A percentile compares a stretch with the other conserved stretches of the same genome.
phyloP scores from a whole-genome alignment of 2,888 invertebrate species.

The Drosophila birchii region DNA sequence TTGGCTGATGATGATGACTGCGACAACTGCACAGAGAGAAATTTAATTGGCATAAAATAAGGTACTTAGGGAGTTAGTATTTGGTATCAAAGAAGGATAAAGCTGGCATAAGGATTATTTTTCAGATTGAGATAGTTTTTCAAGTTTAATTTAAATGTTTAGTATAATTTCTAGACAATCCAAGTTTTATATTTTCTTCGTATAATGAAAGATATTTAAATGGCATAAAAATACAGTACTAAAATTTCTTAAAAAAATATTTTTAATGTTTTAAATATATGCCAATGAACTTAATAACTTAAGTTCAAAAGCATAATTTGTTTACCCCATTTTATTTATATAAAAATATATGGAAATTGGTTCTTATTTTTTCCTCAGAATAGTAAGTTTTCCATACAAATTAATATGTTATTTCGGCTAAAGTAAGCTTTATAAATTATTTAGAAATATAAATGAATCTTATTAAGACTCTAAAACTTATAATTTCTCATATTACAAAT shows the following conservation, averaged over 20 bases:
- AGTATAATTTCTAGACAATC: no score
- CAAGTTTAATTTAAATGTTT: no score
- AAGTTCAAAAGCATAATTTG: background rate
- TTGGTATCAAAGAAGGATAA: background rate
- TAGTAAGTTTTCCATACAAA: background rate
- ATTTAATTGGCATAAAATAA: background rate
- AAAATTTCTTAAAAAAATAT: no score
- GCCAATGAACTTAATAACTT: background rate
- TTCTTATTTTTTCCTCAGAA: background rate
- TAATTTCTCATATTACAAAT: background rate
- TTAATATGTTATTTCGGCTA: background rate
- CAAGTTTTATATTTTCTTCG: no score
- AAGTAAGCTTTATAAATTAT: background rate
- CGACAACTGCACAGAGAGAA: constrained; percentile 67
- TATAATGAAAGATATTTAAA: background rate
- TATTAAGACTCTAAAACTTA: no score
- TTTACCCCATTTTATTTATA: background rate
- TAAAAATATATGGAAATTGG: no score
- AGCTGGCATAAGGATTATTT: background rate
- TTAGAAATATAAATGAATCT: background rate
- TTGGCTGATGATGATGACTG: constrained; percentile 82
- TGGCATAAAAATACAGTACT: accelerated
- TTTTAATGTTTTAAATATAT: no score
- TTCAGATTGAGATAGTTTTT: background rate
- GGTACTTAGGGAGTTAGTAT: background rate